Conservation (phyloP, 1,140 invertebrate species). For the Drosophila erecta region DNA sequence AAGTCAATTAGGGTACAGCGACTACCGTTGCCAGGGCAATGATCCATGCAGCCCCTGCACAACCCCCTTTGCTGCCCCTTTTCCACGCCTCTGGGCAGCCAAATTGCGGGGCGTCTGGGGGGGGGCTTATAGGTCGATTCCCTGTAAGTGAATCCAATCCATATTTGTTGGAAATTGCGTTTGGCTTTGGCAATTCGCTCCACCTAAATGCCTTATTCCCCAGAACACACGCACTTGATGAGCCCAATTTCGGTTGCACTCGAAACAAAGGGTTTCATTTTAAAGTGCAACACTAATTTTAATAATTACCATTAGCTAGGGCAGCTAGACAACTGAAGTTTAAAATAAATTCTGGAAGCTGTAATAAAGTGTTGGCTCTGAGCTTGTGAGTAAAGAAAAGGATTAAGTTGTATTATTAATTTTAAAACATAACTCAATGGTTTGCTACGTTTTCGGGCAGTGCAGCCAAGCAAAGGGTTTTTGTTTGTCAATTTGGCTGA, state of each 20-base stretch:
- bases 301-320: neutral
- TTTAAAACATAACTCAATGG: no score
- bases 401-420: no score
- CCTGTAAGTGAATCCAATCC: conserved; percentile 53
- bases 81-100: conserved; percentile 25
- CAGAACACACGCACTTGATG: conserved; percentile 46
- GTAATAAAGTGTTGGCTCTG: no score
- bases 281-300: neutral
- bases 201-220: conserved; percentile 26
- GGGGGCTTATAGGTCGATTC: conserved; percentile 5
- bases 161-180: conserved; percentile 69
- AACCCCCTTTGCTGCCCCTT: neutral
- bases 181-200: conserved; percentile 60
- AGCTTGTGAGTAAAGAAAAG: no score
- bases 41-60: conserved; percentile 3
- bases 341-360: no score
- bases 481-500: conserved; percentile 76
- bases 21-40: conserved; percentile 15
- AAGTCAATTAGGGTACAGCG: conserved; percentile 71
- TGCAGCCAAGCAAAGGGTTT: conserved; percentile 20
- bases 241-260: conserved; percentile 40
- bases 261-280: neutral
- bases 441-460: neutral
- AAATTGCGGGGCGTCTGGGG: conserved; percentile 19
- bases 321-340: no score